Conservation (phyloP, 2,113 vertebrate genomes). For the Arvicanthis niloticus region DNA sequence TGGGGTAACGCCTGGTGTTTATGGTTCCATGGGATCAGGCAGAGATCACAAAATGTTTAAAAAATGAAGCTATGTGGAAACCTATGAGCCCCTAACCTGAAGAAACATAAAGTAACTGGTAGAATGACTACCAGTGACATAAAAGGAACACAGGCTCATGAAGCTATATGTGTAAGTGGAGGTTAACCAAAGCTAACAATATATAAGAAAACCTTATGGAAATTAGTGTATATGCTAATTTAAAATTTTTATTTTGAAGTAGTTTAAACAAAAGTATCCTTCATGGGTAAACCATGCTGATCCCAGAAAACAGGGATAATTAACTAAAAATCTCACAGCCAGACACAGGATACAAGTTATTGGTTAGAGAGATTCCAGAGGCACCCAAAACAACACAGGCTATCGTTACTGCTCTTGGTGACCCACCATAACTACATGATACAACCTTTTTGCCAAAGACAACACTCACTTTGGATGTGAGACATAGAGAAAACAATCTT, state of each 20-base stretch:
- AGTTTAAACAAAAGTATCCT: not conserved
- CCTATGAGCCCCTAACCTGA: no score
- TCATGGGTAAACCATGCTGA: not conserved
- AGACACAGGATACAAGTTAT: not conserved
- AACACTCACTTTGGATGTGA: not conserved
- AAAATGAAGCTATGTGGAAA: not conserved
- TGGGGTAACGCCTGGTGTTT: not conserved
- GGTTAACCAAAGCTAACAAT: not conserved
- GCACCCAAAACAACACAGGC: not conserved
- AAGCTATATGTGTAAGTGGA: not conserved
- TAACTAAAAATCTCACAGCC: not conserved
- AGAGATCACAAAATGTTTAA: not conserved
- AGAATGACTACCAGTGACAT: no score
- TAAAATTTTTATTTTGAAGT: not conserved
- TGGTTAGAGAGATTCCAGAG: not conserved
- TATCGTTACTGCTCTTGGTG: no score
- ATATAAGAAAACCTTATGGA: not conserved
- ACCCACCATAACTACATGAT: no score
- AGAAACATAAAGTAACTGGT: not conserved
- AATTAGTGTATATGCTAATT: not conserved
- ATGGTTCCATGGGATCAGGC: not conserved
- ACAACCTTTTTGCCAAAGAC: not conserved
- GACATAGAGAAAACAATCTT: no score
- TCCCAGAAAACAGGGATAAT: not conserved
- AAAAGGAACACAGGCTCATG: no score